Evolutionary conservation across 2,888 invertebrate genomes (phyloP), one percentile per base, ranked within the genome.

Genomic region (Tineola bisselliella): DNA sequence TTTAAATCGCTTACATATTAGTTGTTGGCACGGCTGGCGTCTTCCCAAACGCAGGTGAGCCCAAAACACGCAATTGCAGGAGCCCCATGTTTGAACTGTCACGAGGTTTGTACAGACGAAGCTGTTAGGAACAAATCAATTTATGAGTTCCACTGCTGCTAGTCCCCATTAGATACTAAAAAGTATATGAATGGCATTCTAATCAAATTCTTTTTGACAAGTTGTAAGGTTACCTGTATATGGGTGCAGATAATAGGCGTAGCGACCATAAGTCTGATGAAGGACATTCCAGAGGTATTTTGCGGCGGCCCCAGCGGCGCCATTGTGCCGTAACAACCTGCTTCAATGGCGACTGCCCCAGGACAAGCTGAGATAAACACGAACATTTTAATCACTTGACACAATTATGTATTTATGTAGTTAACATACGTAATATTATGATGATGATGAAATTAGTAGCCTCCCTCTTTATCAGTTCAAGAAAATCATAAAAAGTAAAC

Each of bases 71-170:
- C 65, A 98, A 91, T 82, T 97, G 96, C 63, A 96, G 91, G 48
- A 98, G 84, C 5, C 97, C 96, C 74, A 97, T 93, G 70, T 94
- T 96, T 67, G 92, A 91, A n/a, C 94, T 94, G 71, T 97, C 97
- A 38, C 94, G 88, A 0, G 97, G 97, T 74, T 94, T 94, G 77
- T 94, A 95, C 18, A 88, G 75, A 0, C 87, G 74, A 18, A 67
- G 63, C 48, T 48, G 48, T 31, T 31, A 10, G 31, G n/a, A n/a
- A n/a, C n/a, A n/a, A n/a, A n/a, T n/a, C n/a, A n/a, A n/a, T n/a
- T n/a, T n/a, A n/a, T n/a, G n/a, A n/a, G n/a, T n/a, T n/a, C n/a
- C n/a, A n/a, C n/a, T n/a, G n/a, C n/a, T n/a, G n/a, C n/a, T n/a
- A n/a, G n/a, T n/a, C n/a, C n/a, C n/a, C n/a, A n/a, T n/a, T 68